These are phyloP conservation scores for Epinephelus moara DNA, from an alignment of 2,113 vertebrate genomes.

Conservation along the genomic window DNA sequence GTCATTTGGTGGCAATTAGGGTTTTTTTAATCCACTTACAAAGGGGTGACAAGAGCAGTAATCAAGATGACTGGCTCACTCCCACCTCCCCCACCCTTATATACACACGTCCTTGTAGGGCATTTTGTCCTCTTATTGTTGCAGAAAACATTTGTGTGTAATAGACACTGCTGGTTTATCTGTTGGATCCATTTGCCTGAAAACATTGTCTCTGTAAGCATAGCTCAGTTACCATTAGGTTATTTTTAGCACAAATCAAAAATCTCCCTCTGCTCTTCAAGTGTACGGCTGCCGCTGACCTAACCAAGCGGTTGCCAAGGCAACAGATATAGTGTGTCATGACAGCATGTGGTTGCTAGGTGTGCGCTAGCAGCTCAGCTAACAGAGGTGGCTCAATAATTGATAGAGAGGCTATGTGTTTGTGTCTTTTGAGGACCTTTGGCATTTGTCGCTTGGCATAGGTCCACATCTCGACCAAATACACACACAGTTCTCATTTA, in stretches of 20 bases:
- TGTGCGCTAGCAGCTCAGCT: conserved; percentile 67
- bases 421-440: conserved; percentile 32
- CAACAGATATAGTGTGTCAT: conserved; percentile 71
- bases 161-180: neutral
- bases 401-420: conserved; percentile 61
- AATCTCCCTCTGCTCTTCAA: conserved; percentile 26
- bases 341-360: conserved; percentile 81
- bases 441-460: neutral
- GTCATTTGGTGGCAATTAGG: conserved; percentile 64
- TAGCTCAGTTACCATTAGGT: neutral
- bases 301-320: conserved; percentile 69
- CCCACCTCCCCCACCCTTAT: conserved; percentile 18
- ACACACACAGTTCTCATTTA: neutral
- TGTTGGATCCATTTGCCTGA: neutral
- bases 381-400: conserved; percentile 78
- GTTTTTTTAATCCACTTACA: conserved; percentile 75
- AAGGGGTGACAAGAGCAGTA: conserved; percentile 50
- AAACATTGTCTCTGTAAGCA: too few relatives aligned
- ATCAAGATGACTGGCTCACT: conserved; percentile 35
- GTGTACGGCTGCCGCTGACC: conserved; percentile 50
- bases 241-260: conserved; percentile 59
- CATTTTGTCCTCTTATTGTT: neutral
- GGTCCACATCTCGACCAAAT: neutral
- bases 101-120: neutral
- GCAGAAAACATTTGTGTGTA: neutral